These are phyloP conservation scores for Galerucella nymphaeae DNA, from an alignment of 2,888 invertebrate species.

Conservation along the genomic window DNA sequence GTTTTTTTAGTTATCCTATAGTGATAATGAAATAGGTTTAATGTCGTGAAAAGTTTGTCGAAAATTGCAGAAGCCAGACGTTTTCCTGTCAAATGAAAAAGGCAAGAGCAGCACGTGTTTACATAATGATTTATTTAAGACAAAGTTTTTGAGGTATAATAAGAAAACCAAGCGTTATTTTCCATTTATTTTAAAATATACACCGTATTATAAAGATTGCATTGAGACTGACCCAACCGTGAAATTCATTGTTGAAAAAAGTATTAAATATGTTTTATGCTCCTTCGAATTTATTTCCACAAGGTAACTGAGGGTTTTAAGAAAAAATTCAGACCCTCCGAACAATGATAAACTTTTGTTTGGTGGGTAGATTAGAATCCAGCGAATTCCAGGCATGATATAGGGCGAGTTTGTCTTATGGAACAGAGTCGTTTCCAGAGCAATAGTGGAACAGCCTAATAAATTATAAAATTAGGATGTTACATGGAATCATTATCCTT, in stretches of 20 bases:
- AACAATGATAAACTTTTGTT: constrained; percentile 41
- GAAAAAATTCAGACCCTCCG: constrained; percentile 20
- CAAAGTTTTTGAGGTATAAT: too few relatives aligned
- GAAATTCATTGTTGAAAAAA: constrained; percentile 4
- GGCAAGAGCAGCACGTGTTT: too few relatives aligned
- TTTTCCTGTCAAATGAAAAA: too few relatives aligned
- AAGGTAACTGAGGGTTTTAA: not conserved
- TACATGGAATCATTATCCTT: too few relatives aligned
- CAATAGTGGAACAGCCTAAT: not conserved
- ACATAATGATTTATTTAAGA: too few relatives aligned
- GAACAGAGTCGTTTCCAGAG: not conserved
- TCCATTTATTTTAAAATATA: constrained; percentile 1
- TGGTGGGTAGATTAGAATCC: constrained; percentile 48
- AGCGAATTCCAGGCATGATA: constrained; percentile 44
- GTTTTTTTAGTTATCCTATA: too few relatives aligned
- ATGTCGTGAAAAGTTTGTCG: too few relatives aligned
- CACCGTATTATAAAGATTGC: not conserved
- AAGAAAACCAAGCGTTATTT: not conserved
- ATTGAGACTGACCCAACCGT: not conserved
- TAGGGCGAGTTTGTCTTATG: constrained; percentile 50
- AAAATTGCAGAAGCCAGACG: too few relatives aligned
- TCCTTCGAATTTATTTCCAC: constrained; percentile 5
- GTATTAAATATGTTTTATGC: constrained; percentile 9
- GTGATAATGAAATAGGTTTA: too few relatives aligned
- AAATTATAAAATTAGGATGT: too few relatives aligned